Base-by-base conservation (phyloP, 2,797 vertebrate genomes). In the Chelonia mydas region DNA sequence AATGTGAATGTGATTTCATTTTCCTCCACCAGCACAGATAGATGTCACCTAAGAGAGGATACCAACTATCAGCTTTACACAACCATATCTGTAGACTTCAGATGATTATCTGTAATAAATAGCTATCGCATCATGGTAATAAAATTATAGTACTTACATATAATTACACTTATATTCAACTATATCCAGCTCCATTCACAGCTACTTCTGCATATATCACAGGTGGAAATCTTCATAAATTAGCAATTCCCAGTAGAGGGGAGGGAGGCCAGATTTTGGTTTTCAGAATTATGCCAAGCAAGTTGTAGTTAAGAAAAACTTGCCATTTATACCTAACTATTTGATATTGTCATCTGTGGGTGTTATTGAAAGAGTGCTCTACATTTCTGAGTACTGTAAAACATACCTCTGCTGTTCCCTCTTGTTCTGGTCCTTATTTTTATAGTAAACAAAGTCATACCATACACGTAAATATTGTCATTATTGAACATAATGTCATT, bases 91-190 rank as follows among this genome's bases (percentile, higher is more conserved):
- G 95, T 84, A 91, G 97, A 91, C 93, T 97, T 97, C 86, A 95
- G 96, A 97, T 95, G 95, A 96, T 97, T 98, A 98, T 98, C 98
- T 98, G 97, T 98, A 98, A 98, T 98, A 98, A 98, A 98, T 98
- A 98, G 94, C 91, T 97, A 93, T 86, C 98, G 97, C 96, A 97
- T 98, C 96, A 90, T 93, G 89, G 94, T 98, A 98, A 98, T 98
- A 98, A 98, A 98, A 98, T 98, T 98, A 98, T 97, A 98, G 96
- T 98, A 98, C 97, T 98, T 97, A 98, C 97, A 97, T 97, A 96
- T 98, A 98, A 98, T 98, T 98, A 98, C 96, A 98, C 91, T 98
- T 98, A 98, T 11, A 76, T 97, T 98, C 91, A 97, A 98, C 98
- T 97, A 98, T 93, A 97, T 88, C 93, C 95, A 97, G 94, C 96